Percentiles rank a stretch among this genome's conserved stretches.
phyloP scores from a whole-genome alignment of 1,140 invertebrate species.

The Mamestra configurata region DNA sequence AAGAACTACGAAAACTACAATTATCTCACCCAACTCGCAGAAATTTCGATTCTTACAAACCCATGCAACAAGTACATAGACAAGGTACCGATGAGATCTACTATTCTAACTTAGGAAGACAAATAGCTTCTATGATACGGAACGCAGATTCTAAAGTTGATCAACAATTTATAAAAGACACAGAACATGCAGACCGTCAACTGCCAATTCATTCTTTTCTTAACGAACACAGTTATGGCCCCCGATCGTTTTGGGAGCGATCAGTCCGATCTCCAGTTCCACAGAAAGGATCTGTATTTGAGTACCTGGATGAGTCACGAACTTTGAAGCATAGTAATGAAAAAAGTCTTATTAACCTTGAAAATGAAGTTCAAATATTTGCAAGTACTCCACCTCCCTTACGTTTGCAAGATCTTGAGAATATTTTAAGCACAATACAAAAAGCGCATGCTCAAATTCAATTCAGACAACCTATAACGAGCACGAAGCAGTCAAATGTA shows the following conservation, averaged over 20 bases:
- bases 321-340: slow-evolving; percentile 70
- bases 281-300: not conserved
- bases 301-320: slow-evolving; percentile 10
- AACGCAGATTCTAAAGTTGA: slow-evolving; percentile 65
- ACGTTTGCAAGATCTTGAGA: slow-evolving; percentile 77
- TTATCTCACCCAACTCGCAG: slow-evolving; percentile 30
- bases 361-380: slow-evolving; percentile 72
- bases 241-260: slow-evolving; percentile 79
- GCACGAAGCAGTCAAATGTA: slow-evolving; percentile 49
- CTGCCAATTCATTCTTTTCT: slow-evolving; percentile 60
- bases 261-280: slow-evolving; percentile 73
- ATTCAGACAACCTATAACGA: slow-evolving; percentile 44
- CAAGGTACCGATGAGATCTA: slow-evolving; percentile 61
- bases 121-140: slow-evolving; percentile 80
- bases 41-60: not conserved
- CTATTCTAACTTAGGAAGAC: slow-evolving; percentile 76
- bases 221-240: slow-evolving; percentile 65
- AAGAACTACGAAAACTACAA: slow-evolving; percentile 5
- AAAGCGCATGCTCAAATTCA: slow-evolving; percentile 57
- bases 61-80: slow-evolving; percentile 12
- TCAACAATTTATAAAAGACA: slow-evolving; percentile 62
- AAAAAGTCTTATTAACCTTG: slow-evolving; percentile 70
- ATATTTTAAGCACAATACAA: slow-evolving; percentile 73
- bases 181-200: slow-evolving; percentile 55
- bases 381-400: slow-evolving; percentile 64